phyloP scores from a whole-genome alignment of 1,140 invertebrate genomes.

The Nephila pilipes region DNA sequence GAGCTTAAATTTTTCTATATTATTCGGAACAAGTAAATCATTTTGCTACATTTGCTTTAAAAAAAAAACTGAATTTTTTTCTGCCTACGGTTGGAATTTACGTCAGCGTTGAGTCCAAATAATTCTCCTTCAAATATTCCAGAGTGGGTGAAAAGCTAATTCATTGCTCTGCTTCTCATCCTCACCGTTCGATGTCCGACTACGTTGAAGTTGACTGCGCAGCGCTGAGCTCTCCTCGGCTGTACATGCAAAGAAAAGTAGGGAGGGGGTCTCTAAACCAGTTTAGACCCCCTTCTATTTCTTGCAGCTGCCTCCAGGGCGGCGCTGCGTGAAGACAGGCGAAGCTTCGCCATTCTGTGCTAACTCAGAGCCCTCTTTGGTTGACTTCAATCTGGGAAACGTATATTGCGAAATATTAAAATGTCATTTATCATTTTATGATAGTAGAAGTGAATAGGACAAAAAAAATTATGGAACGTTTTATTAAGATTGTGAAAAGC shows the following conservation, averaged over 20 bases:
- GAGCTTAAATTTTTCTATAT: neutral
- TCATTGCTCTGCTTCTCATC: neutral
- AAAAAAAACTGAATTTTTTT: neutral
- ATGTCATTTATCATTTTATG: neutral
- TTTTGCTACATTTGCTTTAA: neutral
- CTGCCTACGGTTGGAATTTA: no score
- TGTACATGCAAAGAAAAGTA: neutral
- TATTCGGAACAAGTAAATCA: neutral
- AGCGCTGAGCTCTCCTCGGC: constrained; percentile 28
- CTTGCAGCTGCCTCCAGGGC: constrained; percentile 30
- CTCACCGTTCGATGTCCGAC: neutral
- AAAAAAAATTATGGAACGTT: neutral
- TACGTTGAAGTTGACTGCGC: neutral
- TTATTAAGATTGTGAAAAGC: constrained; percentile 45
- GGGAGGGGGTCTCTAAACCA: neutral
- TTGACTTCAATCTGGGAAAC: no score
- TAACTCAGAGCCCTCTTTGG: neutral
- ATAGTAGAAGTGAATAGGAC: neutral
- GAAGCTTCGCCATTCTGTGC: constrained; percentile 32
- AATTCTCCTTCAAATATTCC: neutral
- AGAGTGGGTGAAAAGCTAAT: neutral
- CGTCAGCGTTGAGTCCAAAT: neutral
- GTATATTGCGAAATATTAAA: neutral
- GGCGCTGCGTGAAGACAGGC: constrained; percentile 55
- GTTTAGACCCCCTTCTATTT: neutral